Conservation (phyloP, 1,140 invertebrate genomes). For the Trichonephila clavipes region DNA sequence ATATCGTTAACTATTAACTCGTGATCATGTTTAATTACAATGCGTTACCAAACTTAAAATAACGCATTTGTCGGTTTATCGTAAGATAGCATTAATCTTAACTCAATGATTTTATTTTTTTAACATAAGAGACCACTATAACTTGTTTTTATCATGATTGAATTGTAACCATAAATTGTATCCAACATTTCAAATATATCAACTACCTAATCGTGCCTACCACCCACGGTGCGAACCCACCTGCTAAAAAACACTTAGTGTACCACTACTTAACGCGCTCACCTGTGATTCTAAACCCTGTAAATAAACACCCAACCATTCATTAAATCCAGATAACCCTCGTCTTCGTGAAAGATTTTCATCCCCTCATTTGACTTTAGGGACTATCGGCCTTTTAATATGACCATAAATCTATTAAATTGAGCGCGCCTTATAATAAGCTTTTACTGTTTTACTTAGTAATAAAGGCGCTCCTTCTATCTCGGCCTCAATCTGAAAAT, state of each 20-base stretch:
- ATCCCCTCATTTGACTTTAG: not conserved
- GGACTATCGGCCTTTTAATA: conserved; percentile 44
- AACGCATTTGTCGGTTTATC: no score
- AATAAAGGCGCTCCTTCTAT: conserved; percentile 40
- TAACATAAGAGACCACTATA: no score
- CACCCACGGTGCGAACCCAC: not conserved
- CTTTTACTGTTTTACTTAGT: conserved; percentile 56
- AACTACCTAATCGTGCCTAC: not conserved
- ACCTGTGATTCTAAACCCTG: not conserved
- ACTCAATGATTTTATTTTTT: no score
- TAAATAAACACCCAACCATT: conserved; percentile 12
- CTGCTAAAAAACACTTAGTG: not conserved
- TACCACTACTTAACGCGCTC: not conserved
- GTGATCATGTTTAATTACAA: no score
- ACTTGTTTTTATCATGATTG: no score
- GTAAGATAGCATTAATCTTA: no score
- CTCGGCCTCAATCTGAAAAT: conserved; percentile 47
- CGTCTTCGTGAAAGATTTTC: not conserved
- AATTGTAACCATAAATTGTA: no score
- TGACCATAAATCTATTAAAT: conserved; percentile 65
- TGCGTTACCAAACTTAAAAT: no score
- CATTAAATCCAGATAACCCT: conserved; percentile 14
- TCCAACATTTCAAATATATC: no score
- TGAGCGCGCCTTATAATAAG: conserved; percentile 60
- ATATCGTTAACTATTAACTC: no score